phyloP scores from a whole-genome alignment of 2,888 invertebrate genomes.

The Colletes collaris region DNA sequence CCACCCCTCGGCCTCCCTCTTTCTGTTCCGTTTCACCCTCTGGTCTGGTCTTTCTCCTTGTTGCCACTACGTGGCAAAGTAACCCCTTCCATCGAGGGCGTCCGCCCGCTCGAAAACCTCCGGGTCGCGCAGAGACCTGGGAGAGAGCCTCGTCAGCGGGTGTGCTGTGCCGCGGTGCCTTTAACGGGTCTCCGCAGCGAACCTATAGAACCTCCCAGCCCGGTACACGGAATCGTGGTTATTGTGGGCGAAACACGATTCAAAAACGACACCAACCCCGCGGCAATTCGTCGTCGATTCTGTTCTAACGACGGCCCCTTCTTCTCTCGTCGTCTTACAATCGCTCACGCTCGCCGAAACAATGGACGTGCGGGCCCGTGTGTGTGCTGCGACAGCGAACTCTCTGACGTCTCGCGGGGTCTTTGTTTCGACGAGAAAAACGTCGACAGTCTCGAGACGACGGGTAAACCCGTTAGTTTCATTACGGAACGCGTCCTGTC shows the following conservation, averaged over 20 bases:
- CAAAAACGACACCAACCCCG: slow-evolving; percentile 42
- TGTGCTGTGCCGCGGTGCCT: slow-evolving; percentile 54
- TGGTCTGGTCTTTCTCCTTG: slow-evolving; percentile 31
- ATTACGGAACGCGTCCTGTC: background rate
- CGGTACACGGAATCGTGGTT: slow-evolving; percentile 41
- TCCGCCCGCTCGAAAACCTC: slow-evolving; percentile 37
- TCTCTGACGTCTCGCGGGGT: background rate
- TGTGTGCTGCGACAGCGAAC: slow-evolving; percentile 41
- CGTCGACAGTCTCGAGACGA: slow-evolving; percentile 5
- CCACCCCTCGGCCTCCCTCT: slow-evolving; percentile 1
- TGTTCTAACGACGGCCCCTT: slow-evolving; percentile 26
- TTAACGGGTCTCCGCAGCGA: slow-evolving; percentile 72
- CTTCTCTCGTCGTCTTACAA: slow-evolving; percentile 30
- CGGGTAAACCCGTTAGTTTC: slow-evolving; percentile 21
- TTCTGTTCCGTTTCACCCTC: slow-evolving; percentile 35
- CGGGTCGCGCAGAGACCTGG: slow-evolving; percentile 47
- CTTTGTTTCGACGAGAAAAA: slow-evolving; percentile 39
- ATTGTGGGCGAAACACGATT: slow-evolving; percentile 51
- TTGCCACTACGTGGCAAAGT: slow-evolving; percentile 29
- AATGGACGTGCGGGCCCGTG: slow-evolving; percentile 30
- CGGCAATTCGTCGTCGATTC: slow-evolving; percentile 62
- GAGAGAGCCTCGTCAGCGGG: slow-evolving; percentile 74
- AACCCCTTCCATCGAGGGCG: slow-evolving; percentile 19
- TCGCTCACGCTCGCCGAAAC: slow-evolving; percentile 42
- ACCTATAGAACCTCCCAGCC: slow-evolving; percentile 55